phyloP scores from a whole-genome alignment of 1,140 invertebrate species.

The Bombyx mandarina region DNA sequence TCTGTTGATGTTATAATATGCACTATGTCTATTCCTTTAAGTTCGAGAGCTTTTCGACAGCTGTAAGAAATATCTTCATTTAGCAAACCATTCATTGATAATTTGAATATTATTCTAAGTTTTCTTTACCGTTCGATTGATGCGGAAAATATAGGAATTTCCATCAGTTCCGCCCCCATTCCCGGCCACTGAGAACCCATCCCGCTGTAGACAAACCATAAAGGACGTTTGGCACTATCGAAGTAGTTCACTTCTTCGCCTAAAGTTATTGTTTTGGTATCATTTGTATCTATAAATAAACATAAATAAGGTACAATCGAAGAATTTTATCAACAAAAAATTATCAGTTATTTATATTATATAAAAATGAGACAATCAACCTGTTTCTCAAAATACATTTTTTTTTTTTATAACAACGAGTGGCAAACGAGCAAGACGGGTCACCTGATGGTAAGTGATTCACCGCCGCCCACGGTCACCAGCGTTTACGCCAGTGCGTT shows the following conservation, averaged over 20 bases:
- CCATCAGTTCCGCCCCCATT: slow-evolving; percentile 51
- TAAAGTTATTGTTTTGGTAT: slow-evolving; percentile 36
- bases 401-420: too few relatives aligned
- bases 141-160: slow-evolving; percentile 78
- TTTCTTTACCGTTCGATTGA: slow-evolving; percentile 74
- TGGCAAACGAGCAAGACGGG: too few relatives aligned
- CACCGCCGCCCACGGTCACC: too few relatives aligned
- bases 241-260: slow-evolving; percentile 67
- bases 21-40: slow-evolving; percentile 3
- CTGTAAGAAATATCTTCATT: slow-evolving; percentile 12
- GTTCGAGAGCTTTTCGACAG: neutral
- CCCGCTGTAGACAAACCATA: too few relatives aligned
- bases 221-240: slow-evolving; percentile 72
- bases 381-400: too few relatives aligned
- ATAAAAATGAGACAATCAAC: too few relatives aligned
- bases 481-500: too few relatives aligned
- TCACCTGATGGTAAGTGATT: too few relatives aligned
- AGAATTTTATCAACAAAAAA: too few relatives aligned
- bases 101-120: neutral
- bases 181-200: too few relatives aligned
- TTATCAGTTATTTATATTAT: too few relatives aligned
- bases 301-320: too few relatives aligned
- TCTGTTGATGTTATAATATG: slow-evolving; percentile 3
- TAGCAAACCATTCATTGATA: neutral
- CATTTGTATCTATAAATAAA: slow-evolving; percentile 52